Conservation (phyloP, 53 echinoderm and acorn worm genomes). For the Hippasteria phrygiana region DNA sequence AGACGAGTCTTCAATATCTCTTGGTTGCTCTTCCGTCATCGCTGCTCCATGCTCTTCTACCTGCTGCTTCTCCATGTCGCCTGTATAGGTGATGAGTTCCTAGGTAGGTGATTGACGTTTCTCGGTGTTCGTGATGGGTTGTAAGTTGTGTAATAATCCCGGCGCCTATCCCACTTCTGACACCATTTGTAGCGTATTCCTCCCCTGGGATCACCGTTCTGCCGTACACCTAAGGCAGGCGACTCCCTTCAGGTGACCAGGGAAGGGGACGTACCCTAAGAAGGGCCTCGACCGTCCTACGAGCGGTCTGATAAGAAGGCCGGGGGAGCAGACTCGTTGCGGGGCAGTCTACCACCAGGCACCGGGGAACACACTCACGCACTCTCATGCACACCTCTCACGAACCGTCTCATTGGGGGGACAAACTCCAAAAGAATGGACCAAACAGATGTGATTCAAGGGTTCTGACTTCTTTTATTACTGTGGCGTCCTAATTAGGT, state of each 20-base stretch:
- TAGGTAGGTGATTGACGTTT: no score
- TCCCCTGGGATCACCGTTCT: no score
- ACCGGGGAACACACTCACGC: background rate
- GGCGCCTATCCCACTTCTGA: constrained; percentile 9
- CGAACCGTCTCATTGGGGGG: background rate
- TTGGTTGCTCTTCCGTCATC: background rate
- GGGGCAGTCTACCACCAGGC: background rate
- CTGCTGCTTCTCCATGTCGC: background rate
- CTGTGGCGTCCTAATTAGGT: no score
- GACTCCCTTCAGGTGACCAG: background rate
- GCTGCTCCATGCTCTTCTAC: background rate
- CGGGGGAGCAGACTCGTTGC: background rate
- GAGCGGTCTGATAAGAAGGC: no score
- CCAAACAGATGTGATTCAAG: background rate
- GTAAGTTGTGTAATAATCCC: background rate
- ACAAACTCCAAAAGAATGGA: background rate
- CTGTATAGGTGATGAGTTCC: background rate
- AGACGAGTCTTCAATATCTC: background rate
- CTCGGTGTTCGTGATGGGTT: background rate
- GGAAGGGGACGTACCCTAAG: background rate
- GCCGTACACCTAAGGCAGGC: background rate
- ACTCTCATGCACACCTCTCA: background rate
- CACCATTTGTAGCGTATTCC: background rate
- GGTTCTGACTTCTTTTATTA: no score
- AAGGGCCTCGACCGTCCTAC: no score